Evolutionary conservation across 92 coral and sea anemone genomes (phyloP).

Genomic region (Heliopora coerulea): DNA sequence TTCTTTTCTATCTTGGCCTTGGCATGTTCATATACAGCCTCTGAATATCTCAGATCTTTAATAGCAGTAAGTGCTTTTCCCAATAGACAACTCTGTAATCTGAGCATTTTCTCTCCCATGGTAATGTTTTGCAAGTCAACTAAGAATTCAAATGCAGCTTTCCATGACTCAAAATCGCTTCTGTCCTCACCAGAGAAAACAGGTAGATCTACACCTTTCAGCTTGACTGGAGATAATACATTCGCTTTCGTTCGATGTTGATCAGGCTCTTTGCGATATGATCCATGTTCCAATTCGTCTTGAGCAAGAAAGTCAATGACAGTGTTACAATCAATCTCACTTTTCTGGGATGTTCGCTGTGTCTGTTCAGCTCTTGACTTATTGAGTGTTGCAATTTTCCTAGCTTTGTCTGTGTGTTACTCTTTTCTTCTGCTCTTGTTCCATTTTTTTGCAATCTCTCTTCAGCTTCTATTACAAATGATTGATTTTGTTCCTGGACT

Average conservation of each 20-base stretch:
- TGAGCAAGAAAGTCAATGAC: not conserved
- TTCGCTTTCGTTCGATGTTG: too few species aligned
- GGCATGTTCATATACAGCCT: constrained; percentile 49
- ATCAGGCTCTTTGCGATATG: too few species aligned
- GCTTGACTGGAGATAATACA: not conserved
- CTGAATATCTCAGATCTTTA: constrained; percentile 51
- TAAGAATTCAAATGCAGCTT: constrained; percentile 14
- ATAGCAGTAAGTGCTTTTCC: constrained; percentile 36
- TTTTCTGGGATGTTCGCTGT: not conserved
- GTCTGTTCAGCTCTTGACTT: constrained; percentile 10
- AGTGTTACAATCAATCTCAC: too few species aligned
- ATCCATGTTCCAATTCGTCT: not conserved
- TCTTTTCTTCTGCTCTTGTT: constrained; percentile 33
- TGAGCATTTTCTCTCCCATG: constrained; percentile 44
- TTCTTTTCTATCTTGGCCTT: constrained; percentile 47
- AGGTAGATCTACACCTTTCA: constrained; percentile 27
- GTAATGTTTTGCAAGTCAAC: constrained; percentile 24
- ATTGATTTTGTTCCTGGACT: not conserved
- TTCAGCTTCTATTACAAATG: constrained; percentile 24
- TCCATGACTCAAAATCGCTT: constrained; percentile 6
- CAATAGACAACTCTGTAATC: too few species aligned
- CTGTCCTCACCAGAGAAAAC: constrained; percentile 9
- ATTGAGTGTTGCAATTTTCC: constrained; percentile 35
- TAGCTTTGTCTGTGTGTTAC: constrained; percentile 49
- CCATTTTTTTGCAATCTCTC: constrained; percentile 22